Percentiles rank a stretch among this genome's conserved stretches.
These are phyloP conservation scores for Scomber colias DNA, from an alignment of 2,113 vertebrate species.

Conservation along the genomic window DNA sequence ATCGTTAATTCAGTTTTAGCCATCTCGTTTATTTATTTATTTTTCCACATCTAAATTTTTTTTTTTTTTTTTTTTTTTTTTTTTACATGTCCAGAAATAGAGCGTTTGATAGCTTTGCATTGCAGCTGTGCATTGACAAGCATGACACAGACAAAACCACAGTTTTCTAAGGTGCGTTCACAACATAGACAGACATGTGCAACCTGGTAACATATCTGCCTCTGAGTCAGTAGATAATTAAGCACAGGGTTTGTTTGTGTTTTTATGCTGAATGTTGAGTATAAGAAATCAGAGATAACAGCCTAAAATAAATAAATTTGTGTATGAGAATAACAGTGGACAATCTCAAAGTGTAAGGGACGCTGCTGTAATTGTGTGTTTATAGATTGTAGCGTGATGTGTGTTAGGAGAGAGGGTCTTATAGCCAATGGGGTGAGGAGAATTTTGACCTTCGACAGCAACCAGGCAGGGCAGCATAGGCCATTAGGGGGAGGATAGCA, in stretches of 20 bases:
- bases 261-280: slow-evolving; percentile 48
- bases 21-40: slow-evolving; percentile 11
- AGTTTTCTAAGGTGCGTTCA: slow-evolving; percentile 68
- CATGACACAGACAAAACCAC: slow-evolving; percentile 79
- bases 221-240: slow-evolving; percentile 63
- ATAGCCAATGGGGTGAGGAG: slow-evolving; percentile 49
- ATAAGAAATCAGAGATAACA: slow-evolving; percentile 38
- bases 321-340: slow-evolving; percentile 21
- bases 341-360: slow-evolving; percentile 37
- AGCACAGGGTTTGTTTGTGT: slow-evolving; percentile 52
- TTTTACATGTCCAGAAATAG: slow-evolving; percentile 60
- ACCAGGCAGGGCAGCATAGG: slow-evolving; percentile 55
- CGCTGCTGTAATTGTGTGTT: slow-evolving; percentile 39
- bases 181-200: slow-evolving; percentile 76
- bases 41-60: slow-evolving; percentile 10
- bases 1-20: slow-evolving; percentile 27
- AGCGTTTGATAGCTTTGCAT: slow-evolving; percentile 74
- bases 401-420: slow-evolving; percentile 50
- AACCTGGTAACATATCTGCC: slow-evolving; percentile 76
- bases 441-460: slow-evolving; percentile 67
- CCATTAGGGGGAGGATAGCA: slow-evolving; percentile 44
- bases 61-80: neutral
- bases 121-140: slow-evolving; percentile 76
- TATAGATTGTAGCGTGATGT: slow-evolving; percentile 43
- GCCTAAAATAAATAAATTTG: slow-evolving; percentile 36